These are phyloP conservation scores for Brachyhypopomus gauderio DNA, from an alignment of 2,113 vertebrate species.

Conservation along the genomic window DNA sequence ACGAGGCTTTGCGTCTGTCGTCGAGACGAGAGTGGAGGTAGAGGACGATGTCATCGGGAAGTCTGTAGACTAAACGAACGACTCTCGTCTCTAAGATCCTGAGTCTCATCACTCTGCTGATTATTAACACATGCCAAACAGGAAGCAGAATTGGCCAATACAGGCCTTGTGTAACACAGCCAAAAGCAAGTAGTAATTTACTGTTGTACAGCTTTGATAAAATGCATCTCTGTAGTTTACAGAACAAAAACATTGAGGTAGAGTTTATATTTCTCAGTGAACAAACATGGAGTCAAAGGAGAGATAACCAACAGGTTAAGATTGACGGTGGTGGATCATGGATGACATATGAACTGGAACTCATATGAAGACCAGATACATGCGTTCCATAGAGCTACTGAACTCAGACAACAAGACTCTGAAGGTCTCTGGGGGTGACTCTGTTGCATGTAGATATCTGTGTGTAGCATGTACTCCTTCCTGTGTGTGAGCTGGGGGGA, in stretches of 20 bases:
- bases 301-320: neutral
- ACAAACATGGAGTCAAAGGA: neutral
- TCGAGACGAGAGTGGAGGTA: slow-evolving; percentile 44
- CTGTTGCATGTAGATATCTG: slow-evolving; percentile 40
- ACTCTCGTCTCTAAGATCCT: slow-evolving; percentile 43
- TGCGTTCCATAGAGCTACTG: neutral
- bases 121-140: slow-evolving; percentile 54
- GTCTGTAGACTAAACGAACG: slow-evolving; percentile 50
- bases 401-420: slow-evolving; percentile 8
- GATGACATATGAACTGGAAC: neutral
- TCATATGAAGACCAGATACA: neutral
- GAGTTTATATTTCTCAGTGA: neutral
- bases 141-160: slow-evolving; percentile 2
- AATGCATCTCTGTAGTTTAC: neutral
- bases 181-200: neutral
- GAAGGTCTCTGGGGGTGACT: slow-evolving; percentile 42
- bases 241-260: neutral
- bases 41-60: slow-evolving; percentile 47
- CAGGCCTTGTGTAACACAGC: neutral
- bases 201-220: neutral
- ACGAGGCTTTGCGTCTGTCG: slow-evolving; percentile 45
- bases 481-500: slow-evolving; percentile 28
- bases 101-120: slow-evolving; percentile 54
- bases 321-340: neutral
- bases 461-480: slow-evolving; percentile 7